phyloP scores from a whole-genome alignment of 2,113 vertebrate genomes.

The Chionis minor region DNA sequence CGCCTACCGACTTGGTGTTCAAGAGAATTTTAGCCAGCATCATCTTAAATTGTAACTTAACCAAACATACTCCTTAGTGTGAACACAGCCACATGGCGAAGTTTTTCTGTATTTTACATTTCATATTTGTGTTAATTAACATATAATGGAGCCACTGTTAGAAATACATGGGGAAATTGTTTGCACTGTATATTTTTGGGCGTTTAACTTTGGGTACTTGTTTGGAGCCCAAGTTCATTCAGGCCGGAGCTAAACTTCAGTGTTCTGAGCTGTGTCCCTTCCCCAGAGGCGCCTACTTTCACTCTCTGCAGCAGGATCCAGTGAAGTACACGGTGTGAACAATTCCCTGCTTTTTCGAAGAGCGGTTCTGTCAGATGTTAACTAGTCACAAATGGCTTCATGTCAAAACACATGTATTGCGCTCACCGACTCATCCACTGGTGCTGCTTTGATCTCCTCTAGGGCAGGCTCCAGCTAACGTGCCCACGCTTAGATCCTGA shows the following conservation, averaged over 20 bases:
- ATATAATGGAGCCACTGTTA: background rate
- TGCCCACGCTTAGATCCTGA: background rate
- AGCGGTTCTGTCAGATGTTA: background rate
- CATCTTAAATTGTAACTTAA: background rate
- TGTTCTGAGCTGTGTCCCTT: background rate
- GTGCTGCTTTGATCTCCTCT: background rate
- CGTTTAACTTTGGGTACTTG: background rate
- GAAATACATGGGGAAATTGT: background rate
- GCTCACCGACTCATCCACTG: background rate
- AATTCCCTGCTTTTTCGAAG: background rate
- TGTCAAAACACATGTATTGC: background rate
- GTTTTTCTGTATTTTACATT: background rate
- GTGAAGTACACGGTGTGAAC: background rate
- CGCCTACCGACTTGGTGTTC: background rate
- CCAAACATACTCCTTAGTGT: background rate
- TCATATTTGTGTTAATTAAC: background rate
- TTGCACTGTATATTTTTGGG: background rate
- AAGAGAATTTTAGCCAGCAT: background rate
- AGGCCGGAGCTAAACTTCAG: background rate
- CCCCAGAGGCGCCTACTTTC: background rate
- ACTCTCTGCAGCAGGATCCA: background rate
- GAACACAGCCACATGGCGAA: background rate
- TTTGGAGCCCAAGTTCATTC: background rate
- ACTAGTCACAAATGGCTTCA: background rate
- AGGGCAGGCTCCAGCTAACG: background rate